phyloP scores from a whole-genome alignment of 2,797 vertebrate species.

The Melanotaenia boesemani region DNA sequence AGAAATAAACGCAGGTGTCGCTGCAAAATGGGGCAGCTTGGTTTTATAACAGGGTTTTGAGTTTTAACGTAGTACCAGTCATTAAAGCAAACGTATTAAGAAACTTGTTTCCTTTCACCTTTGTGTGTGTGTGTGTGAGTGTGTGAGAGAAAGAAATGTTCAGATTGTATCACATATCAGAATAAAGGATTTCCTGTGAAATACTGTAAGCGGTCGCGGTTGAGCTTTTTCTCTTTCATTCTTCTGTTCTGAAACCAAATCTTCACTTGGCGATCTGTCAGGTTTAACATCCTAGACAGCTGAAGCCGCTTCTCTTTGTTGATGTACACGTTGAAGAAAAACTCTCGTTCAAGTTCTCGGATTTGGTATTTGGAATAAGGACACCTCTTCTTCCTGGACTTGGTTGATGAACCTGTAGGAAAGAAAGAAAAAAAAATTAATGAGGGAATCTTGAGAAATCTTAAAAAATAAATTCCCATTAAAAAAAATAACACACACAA shows the following conservation, averaged over 20 bases:
- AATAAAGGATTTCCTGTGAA: constrained; percentile 98
- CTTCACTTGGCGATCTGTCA: constrained; percentile 84
- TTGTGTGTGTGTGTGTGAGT: constrained; percentile 25
- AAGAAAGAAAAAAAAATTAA: background rate
- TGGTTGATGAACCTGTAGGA: constrained; percentile 87
- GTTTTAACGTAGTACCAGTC: constrained; percentile 31
- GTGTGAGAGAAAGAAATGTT: background rate
- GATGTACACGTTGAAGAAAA: constrained; percentile 99
- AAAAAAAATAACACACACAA: constrained; percentile 2
- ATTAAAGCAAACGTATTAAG: constrained; percentile 18
- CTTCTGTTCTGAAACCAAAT: constrained; percentile 99
- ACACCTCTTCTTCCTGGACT: constrained; percentile 97
- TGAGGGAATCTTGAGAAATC: background rate
- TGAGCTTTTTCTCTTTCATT: constrained; percentile 99
- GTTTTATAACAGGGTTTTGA: constrained; percentile 37
- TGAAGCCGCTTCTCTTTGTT: constrained; percentile 99
- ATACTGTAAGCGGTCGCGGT: constrained; percentile 97
- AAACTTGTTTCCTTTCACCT: constrained; percentile 1
- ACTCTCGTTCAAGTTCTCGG: constrained; percentile 99
- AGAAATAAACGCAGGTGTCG: constrained; percentile 67
- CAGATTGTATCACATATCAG: constrained; percentile 75
- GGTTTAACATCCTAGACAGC: constrained; percentile 93
- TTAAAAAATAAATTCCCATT: constrained; percentile 32
- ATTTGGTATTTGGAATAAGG: constrained; percentile 99
- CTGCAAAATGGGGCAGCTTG: constrained; percentile 34